Evolutionary conservation across 2,113 vertebrate species (phyloP), one percentile per base, ranked within the genome.

Genomic region (Colossoma macropomum): DNA sequence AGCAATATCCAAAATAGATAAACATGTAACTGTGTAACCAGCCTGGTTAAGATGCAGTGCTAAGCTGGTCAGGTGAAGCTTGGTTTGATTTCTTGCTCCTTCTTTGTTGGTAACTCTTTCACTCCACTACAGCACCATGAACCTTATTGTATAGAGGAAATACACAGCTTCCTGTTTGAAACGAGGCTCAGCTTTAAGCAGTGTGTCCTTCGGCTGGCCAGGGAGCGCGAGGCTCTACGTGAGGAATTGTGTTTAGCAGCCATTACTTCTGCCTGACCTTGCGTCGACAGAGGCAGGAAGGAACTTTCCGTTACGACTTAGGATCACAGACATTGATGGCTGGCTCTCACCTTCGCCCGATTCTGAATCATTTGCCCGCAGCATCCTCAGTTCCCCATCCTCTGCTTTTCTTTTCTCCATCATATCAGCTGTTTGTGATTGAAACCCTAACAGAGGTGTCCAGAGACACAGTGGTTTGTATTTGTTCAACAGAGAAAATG

Each of bases 221-320:
- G 77, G 85, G 52, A 75, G 82, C 23, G 34, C 25, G 77, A 34
- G 48, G 50, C 50, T 30, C 21, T 60, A 32, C 79, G 45, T 83
- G 74, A 88, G 48, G 79, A 82, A 78, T 72, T 21, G 77, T 52
- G 54, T 85, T 86, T 83, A 75, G 70, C 77, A 66, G 69, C 59
- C 80, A 79, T 84, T 83, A 83, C 82, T 87, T 80, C 27, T 65
- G 75, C 71, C 65, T 83, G 87, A 82, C 85, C 82, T 88, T 82
- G 71, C 56, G 66, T 68, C 71, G 71, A 82, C 72, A 82, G 60
- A 50, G 50, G 38, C 66, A 45, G 54, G 73, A 66, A 41, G 19
- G 23, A 65, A 69, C 1, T 50, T 15, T 38, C 25, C 38, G 79
- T 78, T 79, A 70, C 75, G 62, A 45, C 69, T 72, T 13, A 27